These are phyloP conservation scores for Aramus guarauna DNA, from an alignment of 2,113 vertebrate species.

Conservation along the genomic window DNA sequence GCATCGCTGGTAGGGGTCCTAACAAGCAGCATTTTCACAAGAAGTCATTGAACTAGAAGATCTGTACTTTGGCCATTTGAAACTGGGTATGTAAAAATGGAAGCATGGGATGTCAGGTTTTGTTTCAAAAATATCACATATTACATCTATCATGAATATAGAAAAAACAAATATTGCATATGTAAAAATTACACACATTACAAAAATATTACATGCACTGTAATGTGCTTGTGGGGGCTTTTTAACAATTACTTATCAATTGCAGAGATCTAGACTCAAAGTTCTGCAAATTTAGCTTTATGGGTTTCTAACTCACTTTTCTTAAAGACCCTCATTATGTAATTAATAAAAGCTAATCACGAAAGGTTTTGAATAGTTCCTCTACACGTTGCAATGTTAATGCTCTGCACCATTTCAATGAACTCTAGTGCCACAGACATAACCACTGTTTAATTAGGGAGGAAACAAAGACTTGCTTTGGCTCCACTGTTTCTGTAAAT, in stretches of 20 bases:
- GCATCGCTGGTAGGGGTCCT: neutral
- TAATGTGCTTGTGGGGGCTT: accelerated
- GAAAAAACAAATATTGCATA: neutral
- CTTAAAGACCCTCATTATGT: neutral
- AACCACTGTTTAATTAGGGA: neutral
- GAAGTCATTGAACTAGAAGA: neutral
- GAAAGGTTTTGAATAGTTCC: neutral
- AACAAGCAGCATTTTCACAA: neutral
- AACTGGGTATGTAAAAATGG: neutral
- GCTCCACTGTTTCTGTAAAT: neutral
- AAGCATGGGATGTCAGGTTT: neutral
- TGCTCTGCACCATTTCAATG: neutral
- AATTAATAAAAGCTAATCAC: neutral
- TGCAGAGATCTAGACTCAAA: neutral
- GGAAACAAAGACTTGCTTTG: neutral
- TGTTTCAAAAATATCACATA: neutral
- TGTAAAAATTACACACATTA: neutral
- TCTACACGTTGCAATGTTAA: neutral
- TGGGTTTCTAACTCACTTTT: neutral
- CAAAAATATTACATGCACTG: neutral
- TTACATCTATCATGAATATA: neutral
- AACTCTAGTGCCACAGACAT: neutral
- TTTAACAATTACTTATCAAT: neutral
- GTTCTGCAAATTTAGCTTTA: neutral
- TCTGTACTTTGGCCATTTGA: neutral